Evolutionary conservation across 2,888 invertebrate species (phyloP).

Genomic region (Crocallis elinguaria): DNA sequence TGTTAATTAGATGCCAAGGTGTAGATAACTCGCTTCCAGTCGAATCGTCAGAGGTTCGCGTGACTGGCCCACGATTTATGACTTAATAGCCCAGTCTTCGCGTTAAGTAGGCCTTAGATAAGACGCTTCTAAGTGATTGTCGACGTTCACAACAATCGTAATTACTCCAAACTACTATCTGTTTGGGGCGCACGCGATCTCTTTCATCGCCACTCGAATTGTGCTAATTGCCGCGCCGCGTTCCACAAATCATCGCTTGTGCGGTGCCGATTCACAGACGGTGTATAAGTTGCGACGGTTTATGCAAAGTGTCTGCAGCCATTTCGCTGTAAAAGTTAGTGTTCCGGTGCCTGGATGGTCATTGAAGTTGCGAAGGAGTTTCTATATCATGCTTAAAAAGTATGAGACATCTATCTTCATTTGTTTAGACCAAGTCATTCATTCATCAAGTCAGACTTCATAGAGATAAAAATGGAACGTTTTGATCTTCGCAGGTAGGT

Average conservation of each 20-base stretch:
- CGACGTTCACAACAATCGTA: slow-evolving; percentile 84
- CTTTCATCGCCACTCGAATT: slow-evolving; percentile 72
- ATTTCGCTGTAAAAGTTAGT: neutral
- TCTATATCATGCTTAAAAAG: too few relatives aligned
- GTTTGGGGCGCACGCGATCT: slow-evolving; percentile 75
- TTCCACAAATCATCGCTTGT: slow-evolving; percentile 50
- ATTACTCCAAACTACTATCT: slow-evolving; percentile 84
- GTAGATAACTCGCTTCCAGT: slow-evolving; percentile 75
- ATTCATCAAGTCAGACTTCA: too few relatives aligned
- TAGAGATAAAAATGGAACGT: too few relatives aligned
- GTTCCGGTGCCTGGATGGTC: neutral
- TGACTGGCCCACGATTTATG: slow-evolving; percentile 80
- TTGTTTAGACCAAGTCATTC: too few relatives aligned
- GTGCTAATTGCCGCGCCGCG: slow-evolving; percentile 70
- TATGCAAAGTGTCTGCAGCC: slow-evolving; percentile 1
- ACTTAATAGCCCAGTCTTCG: slow-evolving; percentile 80
- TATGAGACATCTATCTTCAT: too few relatives aligned
- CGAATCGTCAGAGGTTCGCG: slow-evolving; percentile 78
- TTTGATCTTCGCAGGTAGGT: too few relatives aligned
- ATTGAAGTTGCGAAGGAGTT: too few relatives aligned
- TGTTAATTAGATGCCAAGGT: slow-evolving; percentile 75
- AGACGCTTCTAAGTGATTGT: slow-evolving; percentile 84
- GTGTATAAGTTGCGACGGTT: slow-evolving; percentile 4
- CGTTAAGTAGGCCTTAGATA: slow-evolving; percentile 83
- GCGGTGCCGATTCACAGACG: slow-evolving; percentile 1